Conservation (phyloP, 2,888 invertebrate species). For the Tanypteryx hageni region DNA sequence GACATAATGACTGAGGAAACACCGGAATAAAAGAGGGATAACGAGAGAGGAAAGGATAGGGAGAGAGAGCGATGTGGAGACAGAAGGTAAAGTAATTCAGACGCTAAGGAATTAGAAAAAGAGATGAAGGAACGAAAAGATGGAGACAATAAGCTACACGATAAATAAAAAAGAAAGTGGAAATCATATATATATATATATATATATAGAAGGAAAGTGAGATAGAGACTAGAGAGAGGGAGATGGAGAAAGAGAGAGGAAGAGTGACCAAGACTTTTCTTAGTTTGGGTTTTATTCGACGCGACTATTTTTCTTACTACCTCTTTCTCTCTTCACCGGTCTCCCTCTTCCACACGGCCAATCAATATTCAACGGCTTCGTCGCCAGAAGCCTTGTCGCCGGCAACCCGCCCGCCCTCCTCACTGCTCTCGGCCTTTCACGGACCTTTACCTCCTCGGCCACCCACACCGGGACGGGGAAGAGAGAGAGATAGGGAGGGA, state of each 20-base stretch:
- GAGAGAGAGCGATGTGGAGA: background rate
- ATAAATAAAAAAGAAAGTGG: background rate
- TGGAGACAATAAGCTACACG: background rate
- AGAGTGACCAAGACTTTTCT: background rate
- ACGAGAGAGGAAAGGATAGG: background rate
- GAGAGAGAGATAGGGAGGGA: conserved; percentile 33
- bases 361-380: conserved; percentile 64
- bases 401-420: conserved; percentile 37
- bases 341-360: conserved; percentile 58
- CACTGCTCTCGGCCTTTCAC: conserved; percentile 46
- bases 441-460: conserved; percentile 54
- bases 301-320: conserved; percentile 55
- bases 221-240: background rate
- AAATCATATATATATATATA: too few species aligned
- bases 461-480: conserved; percentile 50
- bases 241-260: background rate
- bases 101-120: background rate
- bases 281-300: conserved; percentile 49
- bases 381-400: conserved; percentile 63
- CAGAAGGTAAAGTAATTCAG: background rate
- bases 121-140: background rate
- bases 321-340: background rate
- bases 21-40: background rate
- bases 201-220: too few species aligned
- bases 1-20: background rate